phyloP scores from a whole-genome alignment of 2,797 vertebrate genomes.

The Bovichtus diacanthus region DNA sequence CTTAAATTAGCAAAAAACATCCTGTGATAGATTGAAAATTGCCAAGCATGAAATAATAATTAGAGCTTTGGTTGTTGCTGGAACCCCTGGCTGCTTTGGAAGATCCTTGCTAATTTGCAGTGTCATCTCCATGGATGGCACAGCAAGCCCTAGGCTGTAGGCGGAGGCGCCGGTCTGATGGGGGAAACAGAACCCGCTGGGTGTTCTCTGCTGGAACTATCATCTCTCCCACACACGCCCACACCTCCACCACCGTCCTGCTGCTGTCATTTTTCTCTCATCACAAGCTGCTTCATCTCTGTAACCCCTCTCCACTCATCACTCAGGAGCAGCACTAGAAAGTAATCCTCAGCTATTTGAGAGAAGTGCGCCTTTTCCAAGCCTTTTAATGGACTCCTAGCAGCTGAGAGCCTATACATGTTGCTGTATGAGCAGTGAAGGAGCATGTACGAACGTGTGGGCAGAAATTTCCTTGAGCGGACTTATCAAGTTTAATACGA shows the following conservation, averaged over 20 bases:
- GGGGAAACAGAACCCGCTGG: constrained; percentile 23
- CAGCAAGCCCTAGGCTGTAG: constrained; percentile 8
- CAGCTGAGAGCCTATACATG: constrained; percentile 2
- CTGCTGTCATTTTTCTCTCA: constrained; percentile 42
- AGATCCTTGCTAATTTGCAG: constrained; percentile 24
- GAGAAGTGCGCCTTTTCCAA: constrained; percentile 1
- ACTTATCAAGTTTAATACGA: neutral
- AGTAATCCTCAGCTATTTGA: constrained; percentile 20
- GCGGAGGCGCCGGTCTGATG: constrained; percentile 25
- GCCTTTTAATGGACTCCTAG: constrained; percentile 22
- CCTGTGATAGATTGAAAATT: constrained; percentile 34
- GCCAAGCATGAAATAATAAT: constrained; percentile 41
- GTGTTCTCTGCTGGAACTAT: constrained; percentile 36
- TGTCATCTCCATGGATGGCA: constrained; percentile 17
- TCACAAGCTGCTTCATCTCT: constrained; percentile 30
- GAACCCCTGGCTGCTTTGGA: constrained; percentile 9
- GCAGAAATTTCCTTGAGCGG: neutral
- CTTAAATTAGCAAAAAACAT: constrained; percentile 21
- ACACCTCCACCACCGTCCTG: neutral
- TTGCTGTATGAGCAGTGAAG: neutral
- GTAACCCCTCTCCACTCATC: constrained; percentile 15
- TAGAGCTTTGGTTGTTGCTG: constrained; percentile 26
- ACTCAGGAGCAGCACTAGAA: constrained; percentile 24
- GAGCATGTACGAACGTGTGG: constrained; percentile 12
- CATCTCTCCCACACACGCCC: neutral